Evolutionary conservation across 2,113 vertebrate species (phyloP).

Genomic region (Urocolius indicus): DNA sequence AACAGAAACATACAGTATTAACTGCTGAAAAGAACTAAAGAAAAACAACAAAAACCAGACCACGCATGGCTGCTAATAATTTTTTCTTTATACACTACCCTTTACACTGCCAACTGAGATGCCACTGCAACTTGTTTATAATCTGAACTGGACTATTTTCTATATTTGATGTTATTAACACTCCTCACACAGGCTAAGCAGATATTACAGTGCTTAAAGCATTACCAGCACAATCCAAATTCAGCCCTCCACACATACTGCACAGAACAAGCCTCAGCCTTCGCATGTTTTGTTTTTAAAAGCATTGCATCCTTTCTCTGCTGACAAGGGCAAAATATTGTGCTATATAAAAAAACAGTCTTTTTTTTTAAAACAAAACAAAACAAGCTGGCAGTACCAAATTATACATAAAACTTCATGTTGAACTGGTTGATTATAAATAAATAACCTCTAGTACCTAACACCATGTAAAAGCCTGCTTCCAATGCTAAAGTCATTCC

Average conservation of each 20-base stretch:
- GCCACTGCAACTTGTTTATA: not conserved
- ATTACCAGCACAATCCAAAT: not conserved
- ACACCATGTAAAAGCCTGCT: not conserved
- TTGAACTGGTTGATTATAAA: not conserved
- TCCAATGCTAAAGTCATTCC: not conserved
- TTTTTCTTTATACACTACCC: not conserved
- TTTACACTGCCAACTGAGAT: not conserved
- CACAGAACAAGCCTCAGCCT: not conserved
- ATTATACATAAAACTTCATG: not conserved
- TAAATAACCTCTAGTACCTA: not conserved
- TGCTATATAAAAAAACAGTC: not conserved
- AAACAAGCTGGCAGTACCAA: not conserved
- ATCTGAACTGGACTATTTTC: not conserved
- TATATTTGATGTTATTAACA: not conserved
- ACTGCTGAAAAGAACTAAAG: not conserved
- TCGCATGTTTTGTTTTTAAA: not conserved
- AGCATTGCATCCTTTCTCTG: not conserved
- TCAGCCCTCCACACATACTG: not conserved
- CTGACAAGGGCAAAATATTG: not conserved
- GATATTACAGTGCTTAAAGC: not conserved
- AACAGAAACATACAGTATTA: not conserved
- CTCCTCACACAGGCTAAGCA: not conserved
- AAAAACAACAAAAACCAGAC: not conserved
- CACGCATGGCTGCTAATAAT: not conserved
- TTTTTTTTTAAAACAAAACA: not conserved